Evolutionary conservation across 2,888 invertebrate species (phyloP).

Genomic region (Imbricaverruca yamaguchii): DNA sequence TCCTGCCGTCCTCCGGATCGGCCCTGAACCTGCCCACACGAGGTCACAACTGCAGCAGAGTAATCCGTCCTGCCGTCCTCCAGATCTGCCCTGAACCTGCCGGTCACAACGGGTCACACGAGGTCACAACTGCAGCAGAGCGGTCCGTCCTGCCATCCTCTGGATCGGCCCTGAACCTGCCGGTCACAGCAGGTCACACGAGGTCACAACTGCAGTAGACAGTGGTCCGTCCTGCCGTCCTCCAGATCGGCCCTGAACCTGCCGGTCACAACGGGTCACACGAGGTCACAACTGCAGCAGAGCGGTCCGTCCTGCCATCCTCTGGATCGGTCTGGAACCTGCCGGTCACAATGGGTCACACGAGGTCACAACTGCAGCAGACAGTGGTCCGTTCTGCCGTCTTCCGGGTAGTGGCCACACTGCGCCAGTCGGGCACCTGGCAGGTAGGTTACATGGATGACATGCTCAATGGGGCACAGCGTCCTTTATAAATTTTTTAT

Average conservation of each 20-base stretch:
- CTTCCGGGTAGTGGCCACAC: slow-evolving; percentile 24
- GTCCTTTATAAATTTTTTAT: no score
- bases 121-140: slow-evolving; percentile 26
- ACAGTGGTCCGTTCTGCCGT: slow-evolving; percentile 49
- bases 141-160: background rate
- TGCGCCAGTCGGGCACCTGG: slow-evolving; percentile 25
- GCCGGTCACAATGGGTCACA: slow-evolving; percentile 9
- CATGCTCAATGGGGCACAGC: no score
- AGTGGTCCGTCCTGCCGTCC: no score
- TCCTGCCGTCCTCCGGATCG: background rate
- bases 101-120: slow-evolving; percentile 15
- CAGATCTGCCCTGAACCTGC: slow-evolving; percentile 23
- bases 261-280: slow-evolving; percentile 67
- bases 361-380: slow-evolving; percentile 45
- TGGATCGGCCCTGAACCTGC: no score
- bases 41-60: background rate
- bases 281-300: slow-evolving; percentile 51
- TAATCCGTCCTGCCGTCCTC: slow-evolving; percentile 19
- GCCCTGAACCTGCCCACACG: background rate
- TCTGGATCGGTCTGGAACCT: slow-evolving; percentile 24
- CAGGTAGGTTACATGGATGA: background rate
- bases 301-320: slow-evolving; percentile 47
- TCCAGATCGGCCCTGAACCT: no score
- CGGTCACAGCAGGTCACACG: no score
- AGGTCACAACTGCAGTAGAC: no score